These are phyloP conservation scores for Diadema setosum DNA, from an alignment of 35 echinoderm and acorn worm species.

Conservation along the genomic window DNA sequence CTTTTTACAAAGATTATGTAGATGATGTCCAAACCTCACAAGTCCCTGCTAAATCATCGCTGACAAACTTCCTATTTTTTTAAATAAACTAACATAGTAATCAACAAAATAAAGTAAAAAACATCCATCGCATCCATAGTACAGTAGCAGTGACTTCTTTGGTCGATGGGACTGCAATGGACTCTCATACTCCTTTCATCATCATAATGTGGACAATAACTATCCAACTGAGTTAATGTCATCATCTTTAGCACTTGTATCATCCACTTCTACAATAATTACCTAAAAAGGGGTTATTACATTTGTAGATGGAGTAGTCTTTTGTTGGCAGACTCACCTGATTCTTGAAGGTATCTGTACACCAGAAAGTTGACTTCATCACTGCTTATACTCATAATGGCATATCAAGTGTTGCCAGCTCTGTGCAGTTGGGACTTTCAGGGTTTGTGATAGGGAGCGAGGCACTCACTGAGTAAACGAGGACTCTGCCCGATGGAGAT, in stretches of 20 bases:
- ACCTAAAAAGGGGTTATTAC: background rate
- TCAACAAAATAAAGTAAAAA: no score
- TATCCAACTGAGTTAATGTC: no score
- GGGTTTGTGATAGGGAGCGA: background rate
- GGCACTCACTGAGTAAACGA: background rate
- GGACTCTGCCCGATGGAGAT: background rate
- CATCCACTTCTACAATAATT: background rate
- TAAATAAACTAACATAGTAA: no score
- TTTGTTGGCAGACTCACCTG: no score
- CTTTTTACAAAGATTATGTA: no score
- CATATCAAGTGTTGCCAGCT: background rate
- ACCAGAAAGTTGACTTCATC: slow-evolving; percentile 98
- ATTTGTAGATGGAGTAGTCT: background rate
- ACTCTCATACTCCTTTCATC: background rate
- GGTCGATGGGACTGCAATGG: no score
- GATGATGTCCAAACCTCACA: no score
- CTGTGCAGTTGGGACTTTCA: background rate
- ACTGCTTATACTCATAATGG: slow-evolving; percentile 97
- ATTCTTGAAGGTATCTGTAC: slow-evolving; percentile 96
- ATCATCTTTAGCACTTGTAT: background rate
- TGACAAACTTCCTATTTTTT: no score
- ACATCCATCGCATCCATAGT: no score
- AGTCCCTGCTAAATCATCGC: no score
- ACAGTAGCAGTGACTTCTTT: no score
- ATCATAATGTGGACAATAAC: background rate